Base-by-base conservation (phyloP, 2,113 vertebrate genomes). In the Malurus melanocephalus region DNA sequence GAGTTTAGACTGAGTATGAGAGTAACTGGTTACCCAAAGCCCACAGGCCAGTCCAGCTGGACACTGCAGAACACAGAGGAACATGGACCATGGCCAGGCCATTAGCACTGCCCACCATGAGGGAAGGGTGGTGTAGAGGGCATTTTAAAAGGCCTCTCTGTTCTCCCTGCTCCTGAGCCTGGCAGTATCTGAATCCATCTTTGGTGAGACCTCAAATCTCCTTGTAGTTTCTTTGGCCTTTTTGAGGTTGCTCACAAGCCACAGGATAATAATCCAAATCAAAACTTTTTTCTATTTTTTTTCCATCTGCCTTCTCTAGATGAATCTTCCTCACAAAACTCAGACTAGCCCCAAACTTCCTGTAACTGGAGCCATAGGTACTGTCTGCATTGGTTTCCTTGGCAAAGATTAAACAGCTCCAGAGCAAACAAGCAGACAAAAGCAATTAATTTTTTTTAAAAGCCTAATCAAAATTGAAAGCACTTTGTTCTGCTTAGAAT, bases 21-120 rank as follows among this genome's bases (percentile, higher is more conserved):
- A 14, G 8, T 77, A 55, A 55, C 26, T 40, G 5, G 10, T 30
- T 64, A 32, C 5, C 0, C 0, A 45, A 1, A 76, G 9, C 19
- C 35, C 4, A 0, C 13, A 68, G 75, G 51, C 48, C 62, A 60
- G 1, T 13, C 33, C 43, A 73, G 12, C 1, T 30, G 51, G 28
- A 30, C 42, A 28, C 38, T 65, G n/a, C 51, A 53, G 17, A n/a
- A 51, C 32, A 69, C 60, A 57, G 51, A 69, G 69, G 33, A 38
- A 69, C 0, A 2, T 38, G 28, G 9, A 32, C 32, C 21, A 33
- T 12, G 33, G 33, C 33, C 33, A 56, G 17, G 46, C 38, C 21
- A 3, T 40, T 45, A 40, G n/a, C 28, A 17, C 24, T 22, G 35
- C 33, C 68, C 42, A 13, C 40, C 40, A 16, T 16, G 35, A 73